Evolutionary conservation across 2,113 vertebrate genomes (phyloP), one percentile per base, ranked within the genome.

Genomic region (Leptosomus discolor): DNA sequence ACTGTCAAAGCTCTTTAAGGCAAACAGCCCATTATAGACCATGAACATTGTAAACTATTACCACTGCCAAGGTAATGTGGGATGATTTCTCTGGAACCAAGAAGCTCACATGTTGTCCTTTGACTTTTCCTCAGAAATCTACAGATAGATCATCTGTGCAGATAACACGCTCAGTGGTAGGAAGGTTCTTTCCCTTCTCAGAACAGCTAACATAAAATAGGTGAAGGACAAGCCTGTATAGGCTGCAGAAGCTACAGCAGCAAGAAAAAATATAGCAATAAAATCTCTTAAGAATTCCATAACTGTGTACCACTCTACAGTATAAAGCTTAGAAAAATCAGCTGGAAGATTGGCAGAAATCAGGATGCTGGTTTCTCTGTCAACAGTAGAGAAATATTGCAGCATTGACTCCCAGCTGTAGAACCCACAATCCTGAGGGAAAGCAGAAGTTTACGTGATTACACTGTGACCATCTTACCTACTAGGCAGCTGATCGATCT

Each of bases 11-110:
- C 64, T 54, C 70, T 95, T 88, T 61, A 86, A 96, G 71, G 84
- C 86, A 95, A 97, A 88, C 57, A 84, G 86, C 41, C 94, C 78
- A 84, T 90, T 95, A 95, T 53, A 57, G 87, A 76, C 87, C 89
- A 91, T 71, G 77, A 96, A 80, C 1, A 1, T 53, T 91, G 94
- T 90, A 94, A 96, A 94, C 89, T 91, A 84, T 96, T 92, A 97
- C 75, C 53, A 41, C 53, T 88, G 91, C 78, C 85, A 92, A 67
- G 48, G 85, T 86, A 96, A 94, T 18, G 48, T 15, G 68, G 87
- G 61, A 92, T 93, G 87, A 93, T 94, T 94, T 95, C 64, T 84
- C 41, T 17, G 5, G 53, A 91, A 73, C 78, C 37, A 64, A 91
- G 86, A 90, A 90, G 51, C 32, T 94, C 89, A 80, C 78, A 58